Evolutionary conservation across 1,140 invertebrate genomes (phyloP).

Genomic region (Drosophila varians): DNA sequence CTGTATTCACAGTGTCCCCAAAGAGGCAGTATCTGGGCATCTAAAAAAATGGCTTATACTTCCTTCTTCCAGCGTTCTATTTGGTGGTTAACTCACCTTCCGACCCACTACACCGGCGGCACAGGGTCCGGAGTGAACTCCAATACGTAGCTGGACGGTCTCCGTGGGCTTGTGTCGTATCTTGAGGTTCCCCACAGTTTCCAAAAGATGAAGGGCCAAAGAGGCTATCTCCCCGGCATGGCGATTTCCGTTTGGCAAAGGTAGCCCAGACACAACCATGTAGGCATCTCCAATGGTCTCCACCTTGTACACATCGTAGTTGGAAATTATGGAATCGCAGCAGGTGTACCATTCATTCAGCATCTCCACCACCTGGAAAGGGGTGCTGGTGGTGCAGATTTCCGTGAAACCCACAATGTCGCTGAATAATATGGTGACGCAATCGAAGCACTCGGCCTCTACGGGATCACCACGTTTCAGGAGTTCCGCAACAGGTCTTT

Average conservation of each 20-base stretch:
- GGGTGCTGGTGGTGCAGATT: conserved; percentile 94
- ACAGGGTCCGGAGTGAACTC: conserved; percentile 92
- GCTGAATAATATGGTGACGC: conserved; percentile 95
- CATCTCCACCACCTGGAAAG: conserved; percentile 94
- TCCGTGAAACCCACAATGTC: conserved; percentile 98
- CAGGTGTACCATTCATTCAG: conserved; percentile 96
- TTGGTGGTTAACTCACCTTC: conserved; percentile 84
- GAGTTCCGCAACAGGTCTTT: conserved; percentile 95
- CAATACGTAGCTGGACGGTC: conserved; percentile 91
- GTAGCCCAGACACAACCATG: conserved; percentile 96
- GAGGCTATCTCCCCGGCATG: conserved; percentile 92
- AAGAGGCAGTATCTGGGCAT: conserved; percentile 96
- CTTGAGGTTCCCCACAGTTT: conserved; percentile 93
- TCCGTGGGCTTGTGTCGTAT: conserved; percentile 92
- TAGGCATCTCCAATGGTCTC: conserved; percentile 98
- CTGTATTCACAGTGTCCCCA: conserved; percentile 97
- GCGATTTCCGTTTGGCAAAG: conserved; percentile 88
- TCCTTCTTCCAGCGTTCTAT: too few relatives aligned
- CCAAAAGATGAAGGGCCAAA: conserved; percentile 94
- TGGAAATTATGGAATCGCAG: conserved; percentile 95
- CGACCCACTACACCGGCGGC: conserved; percentile 94
- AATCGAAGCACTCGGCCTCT: conserved; percentile 93
- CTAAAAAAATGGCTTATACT: conserved; percentile 65
- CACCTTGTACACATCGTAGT: conserved; percentile 96
- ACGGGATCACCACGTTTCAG: conserved; percentile 93